Conservation (phyloP, 2,797 vertebrate genomes). For the Pelobates cultripes region DNA sequence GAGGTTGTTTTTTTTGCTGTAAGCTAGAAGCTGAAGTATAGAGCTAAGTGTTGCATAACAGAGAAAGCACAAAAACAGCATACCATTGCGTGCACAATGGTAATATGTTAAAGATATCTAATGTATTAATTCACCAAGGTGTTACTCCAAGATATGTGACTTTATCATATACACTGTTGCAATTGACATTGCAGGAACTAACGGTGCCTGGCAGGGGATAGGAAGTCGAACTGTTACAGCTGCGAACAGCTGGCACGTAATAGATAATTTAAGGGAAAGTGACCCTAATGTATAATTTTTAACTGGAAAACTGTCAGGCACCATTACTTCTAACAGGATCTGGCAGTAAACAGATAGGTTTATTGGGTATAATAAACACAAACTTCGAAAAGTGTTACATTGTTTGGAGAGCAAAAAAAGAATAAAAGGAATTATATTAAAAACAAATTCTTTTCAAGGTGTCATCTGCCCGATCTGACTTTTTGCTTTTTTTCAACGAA, state of each 20-base stretch:
- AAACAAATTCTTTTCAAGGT: conserved; percentile 37
- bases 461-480: not conserved
- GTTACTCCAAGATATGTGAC: conserved; percentile 50
- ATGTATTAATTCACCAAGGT: conserved; percentile 63
- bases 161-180: conserved; percentile 42
- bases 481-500: too few species aligned
- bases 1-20: conserved; percentile 66
- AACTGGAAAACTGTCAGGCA: conserved; percentile 81
- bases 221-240: conserved; percentile 68
- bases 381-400: conserved; percentile 62
- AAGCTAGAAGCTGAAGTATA: conserved; percentile 75
- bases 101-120: conserved; percentile 53
- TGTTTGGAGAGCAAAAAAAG: conserved; percentile 35
- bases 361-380: conserved; percentile 67
- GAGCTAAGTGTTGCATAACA: conserved; percentile 64
- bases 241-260: conserved; percentile 80
- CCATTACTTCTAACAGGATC: conserved; percentile 78
- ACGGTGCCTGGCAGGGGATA: conserved; percentile 68
- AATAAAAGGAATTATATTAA: not conserved
- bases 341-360: conserved; percentile 66
- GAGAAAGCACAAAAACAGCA: conserved; percentile 57
- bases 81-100: conserved; percentile 40
- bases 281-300: conserved; percentile 84
- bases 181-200: conserved; percentile 54
- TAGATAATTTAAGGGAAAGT: conserved; percentile 83